Evolutionary conservation across 1,140 invertebrate species (phyloP), one percentile per base, ranked within the genome.

Genomic region (Conopomorpha cramerella): DNA sequence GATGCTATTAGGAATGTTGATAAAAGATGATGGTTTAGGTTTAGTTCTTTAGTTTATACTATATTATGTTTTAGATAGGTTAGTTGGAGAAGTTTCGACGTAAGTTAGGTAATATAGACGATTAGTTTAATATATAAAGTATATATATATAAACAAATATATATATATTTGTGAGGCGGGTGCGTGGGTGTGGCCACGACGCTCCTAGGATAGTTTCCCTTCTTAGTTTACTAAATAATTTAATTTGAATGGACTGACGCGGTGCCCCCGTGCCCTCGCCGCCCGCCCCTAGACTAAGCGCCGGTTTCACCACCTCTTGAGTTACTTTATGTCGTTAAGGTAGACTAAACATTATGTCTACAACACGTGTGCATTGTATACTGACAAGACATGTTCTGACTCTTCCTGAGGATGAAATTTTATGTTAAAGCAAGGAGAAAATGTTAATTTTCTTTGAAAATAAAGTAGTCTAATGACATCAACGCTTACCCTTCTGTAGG

Each of bases 221-320:
- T 64, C 53, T 71, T 76, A 73, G 66, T 76, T 72, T 76, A 68
- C 68, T 76, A 65, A 65, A 71, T 73, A 71, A 72, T 76, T 76
- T 76, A 71, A 71, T 76, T 76, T 72, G 55, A 64, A 61, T 57
- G 65, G 71, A 76, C 71, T 76, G 70, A 71, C 51, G 70, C 41
- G 53, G 49, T 43, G 35, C 31, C 41, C 45, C 39, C 16, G 45
- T 49, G 43, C 51, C 40, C 49, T 27, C 37, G 53, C 57, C 36
- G 39, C 52, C 32, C 38, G 26, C 42, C 51, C 37, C 34, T 51
- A 61, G 54, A 39, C 16, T 55, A 57, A 60, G 48, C n/a, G n/a
- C n/a, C n/a, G n/a, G n/a, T n/a, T n/a, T n/a, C n/a, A n/a, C n/a
- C n/a, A n/a, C n/a, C n/a, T n/a, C n/a, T n/a, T n/a, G n/a, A n/a